Percentiles rank a stretch among this genome's conserved stretches.
Evolutionary conservation across 2,113 vertebrate species (phyloP).

Genomic region (Sapajus apella): DNA sequence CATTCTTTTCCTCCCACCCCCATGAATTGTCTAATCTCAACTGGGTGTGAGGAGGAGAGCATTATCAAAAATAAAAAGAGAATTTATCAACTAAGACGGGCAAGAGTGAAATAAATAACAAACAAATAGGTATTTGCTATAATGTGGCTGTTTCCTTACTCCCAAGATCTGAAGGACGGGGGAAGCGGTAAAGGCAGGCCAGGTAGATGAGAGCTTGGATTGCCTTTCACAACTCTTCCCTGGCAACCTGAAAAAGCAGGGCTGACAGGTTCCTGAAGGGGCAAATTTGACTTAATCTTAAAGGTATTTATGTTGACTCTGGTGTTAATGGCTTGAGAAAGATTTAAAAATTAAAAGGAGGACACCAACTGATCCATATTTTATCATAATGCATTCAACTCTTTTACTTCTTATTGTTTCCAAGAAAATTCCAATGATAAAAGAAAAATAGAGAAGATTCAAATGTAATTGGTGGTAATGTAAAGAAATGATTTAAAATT

Average conservation of each 20-base stretch:
- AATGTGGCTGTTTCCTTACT: background rate
- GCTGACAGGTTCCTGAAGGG: conserved; percentile 67
- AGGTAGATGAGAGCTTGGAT: background rate
- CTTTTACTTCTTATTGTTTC: conserved; percentile 39
- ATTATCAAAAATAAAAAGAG: background rate
- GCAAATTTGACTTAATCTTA: conserved; percentile 55
- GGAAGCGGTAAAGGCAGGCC: conserved; percentile 16
- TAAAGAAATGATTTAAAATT: background rate
- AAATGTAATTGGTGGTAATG: conserved; percentile 35
- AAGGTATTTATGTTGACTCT: conserved; percentile 60
- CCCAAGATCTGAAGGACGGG: conserved; percentile 28
- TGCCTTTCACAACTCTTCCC: conserved; percentile 52
- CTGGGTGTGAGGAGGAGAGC: background rate
- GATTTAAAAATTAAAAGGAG: conserved; percentile 51
- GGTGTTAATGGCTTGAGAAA: conserved; percentile 34
- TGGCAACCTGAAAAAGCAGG: conserved; percentile 65
- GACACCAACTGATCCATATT: background rate
- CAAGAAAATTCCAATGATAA: conserved; percentile 5
- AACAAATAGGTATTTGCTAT: background rate
- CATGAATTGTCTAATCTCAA: background rate
- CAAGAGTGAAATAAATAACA: background rate
- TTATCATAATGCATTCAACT: background rate
- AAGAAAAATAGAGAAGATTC: conserved; percentile 26
- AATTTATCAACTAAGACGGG: background rate
- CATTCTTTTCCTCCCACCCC: background rate